Evolutionary conservation across 1,140 invertebrate genomes (phyloP).

Genomic region (Polypedilum vanderplanki): DNA sequence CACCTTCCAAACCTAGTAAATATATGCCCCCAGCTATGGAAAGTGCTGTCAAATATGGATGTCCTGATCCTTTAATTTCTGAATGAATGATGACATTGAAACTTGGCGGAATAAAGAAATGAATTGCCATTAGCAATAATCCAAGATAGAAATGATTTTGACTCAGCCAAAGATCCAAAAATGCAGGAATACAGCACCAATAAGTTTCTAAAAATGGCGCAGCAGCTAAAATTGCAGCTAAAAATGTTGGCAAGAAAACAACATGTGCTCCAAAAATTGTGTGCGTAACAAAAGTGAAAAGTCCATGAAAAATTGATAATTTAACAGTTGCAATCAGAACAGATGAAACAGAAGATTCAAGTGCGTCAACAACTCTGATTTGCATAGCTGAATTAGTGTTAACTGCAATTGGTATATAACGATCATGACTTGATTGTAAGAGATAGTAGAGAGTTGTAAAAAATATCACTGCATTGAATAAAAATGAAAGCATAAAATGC

Average conservation of each 20-base stretch:
- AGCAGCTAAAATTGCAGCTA: constrained; percentile 87
- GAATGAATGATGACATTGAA: constrained; percentile 94
- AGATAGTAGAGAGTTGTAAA: constrained; percentile 94
- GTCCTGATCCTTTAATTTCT: constrained; percentile 96
- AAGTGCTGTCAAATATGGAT: constrained; percentile 96
- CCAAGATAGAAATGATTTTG: constrained; percentile 67
- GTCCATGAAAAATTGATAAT: constrained; percentile 92
- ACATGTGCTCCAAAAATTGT: constrained; percentile 91
- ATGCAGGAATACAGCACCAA: constrained; percentile 86
- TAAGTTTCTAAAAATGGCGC: constrained; percentile 93
- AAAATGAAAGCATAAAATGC: constrained; percentile 86
- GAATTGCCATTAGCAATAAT: constrained; percentile 69
- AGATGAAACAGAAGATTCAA: constrained; percentile 60
- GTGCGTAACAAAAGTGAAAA: constrained; percentile 97
- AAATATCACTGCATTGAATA: constrained; percentile 89
- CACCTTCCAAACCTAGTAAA: constrained; percentile 92
- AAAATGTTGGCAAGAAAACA: constrained; percentile 86
- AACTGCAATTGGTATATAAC: constrained; percentile 82
- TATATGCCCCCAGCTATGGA: constrained; percentile 98
- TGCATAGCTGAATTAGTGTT: constrained; percentile 71
- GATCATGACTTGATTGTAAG: constrained; percentile 75
- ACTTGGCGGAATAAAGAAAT: constrained; percentile 83
- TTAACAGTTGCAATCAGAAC: constrained; percentile 94
- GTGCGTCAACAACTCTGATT: constrained; percentile 60
- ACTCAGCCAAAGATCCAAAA: constrained; percentile 89